Evolutionary conservation across 2,888 invertebrate species (phyloP).

Genomic region (Papilio elwesi): DNA sequence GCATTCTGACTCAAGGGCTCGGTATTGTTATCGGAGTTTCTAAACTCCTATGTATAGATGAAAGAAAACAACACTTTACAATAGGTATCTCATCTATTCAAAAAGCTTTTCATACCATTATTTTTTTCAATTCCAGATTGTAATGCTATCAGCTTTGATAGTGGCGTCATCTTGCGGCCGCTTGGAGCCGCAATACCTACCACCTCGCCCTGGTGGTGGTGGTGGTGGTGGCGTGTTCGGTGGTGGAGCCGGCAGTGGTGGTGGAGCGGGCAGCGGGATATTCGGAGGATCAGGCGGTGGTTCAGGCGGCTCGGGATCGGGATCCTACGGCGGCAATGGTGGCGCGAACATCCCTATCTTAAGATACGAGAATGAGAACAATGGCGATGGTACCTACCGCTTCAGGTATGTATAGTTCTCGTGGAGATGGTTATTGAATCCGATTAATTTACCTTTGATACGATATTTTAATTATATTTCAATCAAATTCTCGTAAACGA

Average conservation of each 20-base stretch:
- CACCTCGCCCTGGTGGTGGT: conserved; percentile 56
- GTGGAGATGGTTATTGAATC: neutral
- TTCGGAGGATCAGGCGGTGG: conserved; percentile 57
- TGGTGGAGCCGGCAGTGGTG: conserved; percentile 48
- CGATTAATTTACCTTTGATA: neutral
- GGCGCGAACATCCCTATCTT: conserved; percentile 82
- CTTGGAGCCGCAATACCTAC: conserved; percentile 65
- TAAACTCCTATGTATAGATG: too few species aligned
- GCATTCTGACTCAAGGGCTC: too few species aligned
- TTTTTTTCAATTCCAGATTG: conserved; percentile 46
- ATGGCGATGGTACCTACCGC: conserved; percentile 86
- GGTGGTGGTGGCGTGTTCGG: conserved; percentile 50
- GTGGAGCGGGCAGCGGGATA: conserved; percentile 49
- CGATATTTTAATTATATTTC: neutral
- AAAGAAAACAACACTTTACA: too few species aligned
- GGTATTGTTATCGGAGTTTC: too few species aligned
- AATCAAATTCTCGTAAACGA: conserved; percentile 1
- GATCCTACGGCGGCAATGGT: conserved; percentile 47
- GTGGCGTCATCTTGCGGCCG: conserved; percentile 68
- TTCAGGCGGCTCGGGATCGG: conserved; percentile 44
- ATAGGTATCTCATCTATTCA: too few species aligned
- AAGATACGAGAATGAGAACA: conserved; percentile 86
- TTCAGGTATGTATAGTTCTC: conserved; percentile 77
- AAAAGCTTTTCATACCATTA: neutral
- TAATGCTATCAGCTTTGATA: conserved; percentile 60